Base-by-base conservation (phyloP, 2,888 invertebrate genomes). In the Pyrrhosoma nymphula region DNA sequence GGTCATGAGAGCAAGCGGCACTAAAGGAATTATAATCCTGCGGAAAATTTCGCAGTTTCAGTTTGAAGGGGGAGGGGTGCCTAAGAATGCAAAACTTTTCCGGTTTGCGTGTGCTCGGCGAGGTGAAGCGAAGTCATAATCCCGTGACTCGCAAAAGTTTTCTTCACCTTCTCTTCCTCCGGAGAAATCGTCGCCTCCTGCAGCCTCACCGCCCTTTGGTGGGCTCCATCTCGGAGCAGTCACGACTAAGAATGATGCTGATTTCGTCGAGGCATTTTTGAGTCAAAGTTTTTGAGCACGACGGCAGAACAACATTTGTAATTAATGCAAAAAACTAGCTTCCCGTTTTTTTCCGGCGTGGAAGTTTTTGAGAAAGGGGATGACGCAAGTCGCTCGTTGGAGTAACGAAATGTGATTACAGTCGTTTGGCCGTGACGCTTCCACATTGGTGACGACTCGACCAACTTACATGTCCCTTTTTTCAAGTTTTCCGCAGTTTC, bases 291-390 rank as follows among this genome's bases (percentile, higher is more conserved):
- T 69, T 26, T 69, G 69, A 20, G 18, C 23, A 12, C 23, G 26
- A 69, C 23, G 69, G 8, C 1, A n/a, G 10, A 69, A 69, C 26
- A 8, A 23, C 8, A 69, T n/a, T 14, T 12, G 69, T 69, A 69
- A 69, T 69, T 69, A 69, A 69, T n/a, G 69, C n/a, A 69, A 69
- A 69, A 69, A 69, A n/a, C 69, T 69, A 6, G 69, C 69, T 69
- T 69, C n/a, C 23, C 6, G 4, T 6, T 12, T 69, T n/a, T 69
- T 60, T 6, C 69, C 26, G 69, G 8, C 4, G 69, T n/a, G 26
- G 69, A 26, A 69, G 23, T 23, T 69, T 47, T 47, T 8, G 47
- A 47, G 47, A 47, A 47, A 47, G 69, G 69, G 63, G 8, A 8
- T 18, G 63, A n/a, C 26, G 69, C 69, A 69, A 12, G 20, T 26